Percentiles rank a stretch among this genome's conserved stretches.
Evolutionary conservation across 2,888 invertebrate genomes (phyloP).

Genomic region (Aplocera efformata): DNA sequence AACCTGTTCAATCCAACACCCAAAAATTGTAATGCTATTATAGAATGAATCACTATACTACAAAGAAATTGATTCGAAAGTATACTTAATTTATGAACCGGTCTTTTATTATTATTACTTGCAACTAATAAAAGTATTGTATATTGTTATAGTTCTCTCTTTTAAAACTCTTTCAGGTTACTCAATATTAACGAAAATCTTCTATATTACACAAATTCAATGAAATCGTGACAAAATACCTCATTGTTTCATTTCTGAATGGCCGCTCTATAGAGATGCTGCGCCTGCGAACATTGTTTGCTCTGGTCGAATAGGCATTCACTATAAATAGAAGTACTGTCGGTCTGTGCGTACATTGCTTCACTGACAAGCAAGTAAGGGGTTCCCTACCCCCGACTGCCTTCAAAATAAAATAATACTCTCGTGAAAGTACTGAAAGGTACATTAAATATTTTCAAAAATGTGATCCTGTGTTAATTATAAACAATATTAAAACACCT

Average conservation of each 20-base stretch:
- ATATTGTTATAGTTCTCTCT: background rate
- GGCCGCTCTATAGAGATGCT: conserved; percentile 50
- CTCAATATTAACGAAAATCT: conserved; percentile 1
- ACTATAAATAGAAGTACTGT: conserved; percentile 67
- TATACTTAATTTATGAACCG: too few species aligned
- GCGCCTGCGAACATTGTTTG: background rate
- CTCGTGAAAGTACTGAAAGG: conserved; percentile 73
- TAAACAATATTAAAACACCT: background rate
- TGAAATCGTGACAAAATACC: conserved; percentile 32
- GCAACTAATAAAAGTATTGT: too few species aligned
- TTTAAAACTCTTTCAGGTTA: too few species aligned
- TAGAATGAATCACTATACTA: too few species aligned
- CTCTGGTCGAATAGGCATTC: conserved; percentile 31
- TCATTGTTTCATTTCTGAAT: conserved; percentile 22
- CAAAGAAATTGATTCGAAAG: too few species aligned
- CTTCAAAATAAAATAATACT: conserved; percentile 43
- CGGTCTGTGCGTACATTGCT: conserved; percentile 58
- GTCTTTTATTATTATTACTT: too few species aligned
- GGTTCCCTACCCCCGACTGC: conserved; percentile 51
- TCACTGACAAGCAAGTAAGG: conserved; percentile 55
- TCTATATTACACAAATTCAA: conserved; percentile 13
- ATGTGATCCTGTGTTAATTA: conserved; percentile 17
- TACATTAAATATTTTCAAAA: conserved; percentile 35
- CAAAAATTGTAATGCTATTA: too few species aligned
- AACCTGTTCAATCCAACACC: too few species aligned